Base-by-base conservation (phyloP, 2,888 invertebrate species). In the Chelonus formosanus region DNA sequence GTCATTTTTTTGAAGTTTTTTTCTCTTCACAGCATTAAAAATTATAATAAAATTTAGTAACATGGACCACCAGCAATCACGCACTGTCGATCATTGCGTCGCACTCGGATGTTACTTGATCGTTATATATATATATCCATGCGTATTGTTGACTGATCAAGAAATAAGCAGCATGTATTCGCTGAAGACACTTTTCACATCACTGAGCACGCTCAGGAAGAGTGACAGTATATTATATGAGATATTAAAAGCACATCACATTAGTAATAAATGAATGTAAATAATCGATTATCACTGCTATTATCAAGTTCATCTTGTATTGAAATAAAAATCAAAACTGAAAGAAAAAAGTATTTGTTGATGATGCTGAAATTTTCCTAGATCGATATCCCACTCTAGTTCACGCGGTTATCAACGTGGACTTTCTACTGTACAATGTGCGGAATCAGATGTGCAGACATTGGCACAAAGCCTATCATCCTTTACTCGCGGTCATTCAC, bases 1-100 rank as follows among this genome's bases (percentile, higher is more conserved):
- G 87, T 87, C 84, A 89, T 88, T 10, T 54, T 61, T 55, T 34
- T 8, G 32, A 31, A 53, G 35, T 31, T 32, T 4, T 5, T 57
- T 53, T 59, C 54, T 50, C 45, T 3, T 31, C 45, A 53, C 20
- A 3, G 4, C 47, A 36, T 36, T 68, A 31, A 34, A 34, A 36
- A 60, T 43, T 40, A 32, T 8, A 34, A 52, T 31, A 34, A 52
- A 48, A n/a, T 48, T 48, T 20, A 48, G 48, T 44, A 44, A 10
- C 48, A 8, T 48, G 20, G 20, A 10, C 34, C 52, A 20, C 35
- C 32, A 31, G n/a, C 34, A 35, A 52, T 32, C 32, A 52, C 52
- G 6, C 32, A 31, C 4, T 40, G 40, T 40, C 40, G 40, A 40
- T 40, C 40, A 52, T 32, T 52, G 31, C 31, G 32, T 52, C 7